Evolutionary conservation across 2,888 invertebrate species (phyloP), one percentile per base, ranked within the genome.

Genomic region (Argyresthia goedartella): DNA sequence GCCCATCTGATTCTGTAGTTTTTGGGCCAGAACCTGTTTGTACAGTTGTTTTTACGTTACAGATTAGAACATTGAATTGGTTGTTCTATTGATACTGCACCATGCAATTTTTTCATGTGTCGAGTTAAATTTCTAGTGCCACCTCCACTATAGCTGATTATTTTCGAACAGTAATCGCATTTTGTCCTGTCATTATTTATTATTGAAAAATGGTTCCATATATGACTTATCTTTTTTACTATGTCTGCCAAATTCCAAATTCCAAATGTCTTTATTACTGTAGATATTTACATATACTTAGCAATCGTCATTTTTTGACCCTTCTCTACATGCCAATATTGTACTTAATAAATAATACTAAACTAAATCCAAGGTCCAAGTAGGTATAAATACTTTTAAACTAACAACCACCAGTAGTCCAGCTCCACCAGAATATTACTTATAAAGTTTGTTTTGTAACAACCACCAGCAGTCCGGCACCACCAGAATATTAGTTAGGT

Each of bases 91-190:
- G 54, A 49, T 11, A 56, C 46, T 42, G 53, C 52, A 1, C 46
- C 51, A 44, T 55, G 55, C 9, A 51, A n/a, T 49, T 52, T 55
- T 49, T 52, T 55, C 46, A 55, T 52, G 13, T 56, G 56, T 34
- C 54, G 51, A n/a, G 15, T 50, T 49, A 54, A 53, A 53, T 52
- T 56, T 47, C 56, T 54, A 35, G 51, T 51, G 44, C 49, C 52
- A 13, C 55, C 55, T 51, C 49, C 53, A 45, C 35, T 35, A 33
- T 53, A 49, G 13, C 51, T 49, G 14, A 53, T 51, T 6, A 50
- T 43, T 43, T 43, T 46, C 14, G 44, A 44, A 44, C 44, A 50
- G 42, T 44, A 50, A 9, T 44, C 44, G 43, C 44, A 42, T 44
- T 50, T 51, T 44, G 44, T 35, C 43, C 36, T 51, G 35, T 16